Base-by-base conservation (phyloP, 2,888 invertebrate species). In the Agrotis puta region DNA sequence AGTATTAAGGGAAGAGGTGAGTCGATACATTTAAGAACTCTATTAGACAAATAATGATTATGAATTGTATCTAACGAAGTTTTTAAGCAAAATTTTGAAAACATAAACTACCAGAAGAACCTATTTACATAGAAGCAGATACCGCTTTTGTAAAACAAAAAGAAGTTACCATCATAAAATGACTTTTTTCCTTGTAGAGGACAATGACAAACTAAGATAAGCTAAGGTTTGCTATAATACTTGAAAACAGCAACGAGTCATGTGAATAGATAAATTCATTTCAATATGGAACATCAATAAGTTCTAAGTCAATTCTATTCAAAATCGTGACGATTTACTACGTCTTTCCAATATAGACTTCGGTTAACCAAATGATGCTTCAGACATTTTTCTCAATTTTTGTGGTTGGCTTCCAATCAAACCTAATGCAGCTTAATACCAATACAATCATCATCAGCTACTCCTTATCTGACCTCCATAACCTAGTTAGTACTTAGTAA, bases 111-210 rank as follows among this genome's bases (percentile, higher is more conserved):
- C 27, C 18, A 7, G 6, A 47, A 27, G 11, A 18, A 47, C 16
- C 3, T 13, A 20, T 27, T 45, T 27, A 27, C 27, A 24, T 3
- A 20, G 16, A 7, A n/a, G 24, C n/a, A n/a, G n/a, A n/a, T n/a
- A 18, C n/a, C 16, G 24, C 50, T 50, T 16, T 39, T 50, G 1
- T n/a, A 13, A 56, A 27, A 56, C 13, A n/a, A 57, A 33, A 53
- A 24, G 14, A 43, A 43, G 9, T 20, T 4, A 9, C 5, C 16
- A 51, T 13, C 2, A 16, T 16, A 20, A 39, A 20, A 24, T 59
- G 7, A 54, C 13, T 47, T 4, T 79, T 79, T 53, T 73, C 65
- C 56, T 74, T 62, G 14, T 79, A 53, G 47, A 65, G 50, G 50
- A 20, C 39, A 47, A n/a, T 58, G 58, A 59, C 20, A 39, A 39